These are phyloP conservation scores for Odontomachus brunneus DNA, from an alignment of 1,140 invertebrate species.

Conservation along the genomic window DNA sequence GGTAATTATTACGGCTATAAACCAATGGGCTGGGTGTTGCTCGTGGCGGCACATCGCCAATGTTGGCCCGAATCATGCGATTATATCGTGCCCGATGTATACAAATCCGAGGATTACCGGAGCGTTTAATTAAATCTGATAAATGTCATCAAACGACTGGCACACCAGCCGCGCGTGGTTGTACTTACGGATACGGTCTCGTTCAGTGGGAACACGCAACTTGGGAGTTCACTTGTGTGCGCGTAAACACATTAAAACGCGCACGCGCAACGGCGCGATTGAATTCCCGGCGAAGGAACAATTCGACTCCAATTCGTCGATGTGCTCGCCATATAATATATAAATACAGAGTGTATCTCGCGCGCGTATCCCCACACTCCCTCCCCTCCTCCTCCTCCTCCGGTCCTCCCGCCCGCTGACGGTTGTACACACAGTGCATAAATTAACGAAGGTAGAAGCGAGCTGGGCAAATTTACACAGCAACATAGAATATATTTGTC, in stretches of 20 bases:
- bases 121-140: background rate
- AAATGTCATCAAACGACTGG: background rate
- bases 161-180: too few species aligned
- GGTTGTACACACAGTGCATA: constrained; percentile 57
- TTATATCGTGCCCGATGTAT: too few species aligned
- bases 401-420: background rate
- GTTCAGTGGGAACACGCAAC: too few species aligned
- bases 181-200: too few species aligned
- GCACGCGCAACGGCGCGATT: background rate
- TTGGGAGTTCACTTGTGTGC: too few species aligned
- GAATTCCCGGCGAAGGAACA: background rate
- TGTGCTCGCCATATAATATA: constrained; percentile 30
- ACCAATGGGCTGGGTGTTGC: background rate
- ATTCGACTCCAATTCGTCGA: constrained; percentile 8
- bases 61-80: too few species aligned
- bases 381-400: too few species aligned
- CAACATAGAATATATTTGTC: constrained; percentile 59
- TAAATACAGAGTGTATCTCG: constrained; percentile 44
- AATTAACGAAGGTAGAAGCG: constrained; percentile 59
- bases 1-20: constrained; percentile 26
- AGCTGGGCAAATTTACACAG: constrained; percentile 58
- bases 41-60: background rate
- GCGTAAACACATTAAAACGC: background rate
- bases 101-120: too few species aligned
- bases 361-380: constrained; percentile 1